These are phyloP conservation scores for Cairina moschata DNA, from an alignment of 2,113 vertebrate genomes.

Conservation along the genomic window DNA sequence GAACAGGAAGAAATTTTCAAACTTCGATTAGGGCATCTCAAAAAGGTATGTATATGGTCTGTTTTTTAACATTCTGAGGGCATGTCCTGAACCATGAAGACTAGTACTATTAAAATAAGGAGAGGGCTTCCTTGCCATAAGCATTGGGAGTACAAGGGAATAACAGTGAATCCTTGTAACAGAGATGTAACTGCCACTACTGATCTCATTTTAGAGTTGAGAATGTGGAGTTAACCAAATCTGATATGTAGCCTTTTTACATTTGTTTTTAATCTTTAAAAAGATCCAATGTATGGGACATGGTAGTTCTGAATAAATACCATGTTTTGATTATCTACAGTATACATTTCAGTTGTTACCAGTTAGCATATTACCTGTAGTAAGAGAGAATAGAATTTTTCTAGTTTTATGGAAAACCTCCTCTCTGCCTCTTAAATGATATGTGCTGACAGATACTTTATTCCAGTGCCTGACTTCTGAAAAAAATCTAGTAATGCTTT, in stretches of 20 bases:
- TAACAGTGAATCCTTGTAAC: background rate
- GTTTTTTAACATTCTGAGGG: background rate
- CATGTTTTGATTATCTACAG: background rate
- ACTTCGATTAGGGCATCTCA: slow-evolving; percentile 97
- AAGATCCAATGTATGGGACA: background rate
- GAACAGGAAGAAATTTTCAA: slow-evolving; percentile 99
- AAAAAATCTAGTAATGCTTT: background rate
- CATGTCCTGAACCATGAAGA: background rate
- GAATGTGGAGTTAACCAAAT: background rate
- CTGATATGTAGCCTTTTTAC: background rate
- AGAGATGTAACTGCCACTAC: background rate
- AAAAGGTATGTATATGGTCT: slow-evolving; percentile 86
- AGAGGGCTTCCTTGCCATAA: background rate
- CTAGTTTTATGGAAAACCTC: background rate
- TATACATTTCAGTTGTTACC: background rate
- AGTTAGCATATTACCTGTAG: background rate
- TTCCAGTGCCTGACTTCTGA: background rate
- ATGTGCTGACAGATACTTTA: background rate
- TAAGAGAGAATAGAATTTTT: background rate
- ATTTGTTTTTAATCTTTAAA: background rate
- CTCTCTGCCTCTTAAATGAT: background rate
- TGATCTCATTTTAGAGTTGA: background rate
- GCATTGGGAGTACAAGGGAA: background rate
- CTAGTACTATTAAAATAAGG: background rate
- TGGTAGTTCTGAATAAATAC: background rate